Conservation (phyloP, 2,113 vertebrate species). For the Neodontobutis hainanensis region DNA sequence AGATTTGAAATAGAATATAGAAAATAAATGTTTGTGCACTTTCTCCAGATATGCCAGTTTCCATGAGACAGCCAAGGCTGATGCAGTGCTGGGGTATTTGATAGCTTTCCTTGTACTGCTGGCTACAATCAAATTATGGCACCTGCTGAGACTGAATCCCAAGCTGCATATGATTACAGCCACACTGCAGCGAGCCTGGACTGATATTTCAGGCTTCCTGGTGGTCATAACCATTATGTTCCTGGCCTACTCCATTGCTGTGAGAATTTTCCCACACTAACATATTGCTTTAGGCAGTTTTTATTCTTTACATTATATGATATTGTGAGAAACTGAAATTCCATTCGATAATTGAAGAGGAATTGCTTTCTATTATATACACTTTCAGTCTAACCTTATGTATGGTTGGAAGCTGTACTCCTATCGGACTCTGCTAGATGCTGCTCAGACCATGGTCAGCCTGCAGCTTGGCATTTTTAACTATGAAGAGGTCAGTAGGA, state of each 20-base stretch:
- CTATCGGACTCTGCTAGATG: constrained; percentile 89
- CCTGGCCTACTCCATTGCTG: constrained; percentile 89
- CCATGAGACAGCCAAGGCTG: constrained; percentile 87
- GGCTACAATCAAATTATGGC: constrained; percentile 93
- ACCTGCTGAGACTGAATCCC: constrained; percentile 92
- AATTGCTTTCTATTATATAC: background rate
- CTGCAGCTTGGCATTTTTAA: constrained; percentile 97
- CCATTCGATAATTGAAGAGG: background rate
- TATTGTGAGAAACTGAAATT: background rate
- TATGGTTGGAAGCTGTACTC: constrained; percentile 94
- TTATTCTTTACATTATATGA: background rate
- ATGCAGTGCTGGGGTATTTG: constrained; percentile 89
- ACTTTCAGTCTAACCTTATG: constrained; percentile 88
- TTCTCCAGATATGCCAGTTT: constrained; percentile 85
- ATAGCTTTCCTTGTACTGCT: constrained; percentile 93
- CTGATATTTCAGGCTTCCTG: constrained; percentile 92
- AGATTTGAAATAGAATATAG: background rate
- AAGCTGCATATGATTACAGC: constrained; percentile 94
- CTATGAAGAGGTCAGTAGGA: constrained; percentile 88
- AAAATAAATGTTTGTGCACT: constrained; percentile 20
- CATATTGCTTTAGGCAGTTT: background rate
- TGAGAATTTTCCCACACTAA: constrained; percentile 77
- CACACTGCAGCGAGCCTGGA: constrained; percentile 88
- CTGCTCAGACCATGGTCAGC: constrained; percentile 90
- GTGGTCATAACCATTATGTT: constrained; percentile 89